Evolutionary conservation across 2,888 invertebrate species (phyloP).

Genomic region (Drymonia ruficornis): DNA sequence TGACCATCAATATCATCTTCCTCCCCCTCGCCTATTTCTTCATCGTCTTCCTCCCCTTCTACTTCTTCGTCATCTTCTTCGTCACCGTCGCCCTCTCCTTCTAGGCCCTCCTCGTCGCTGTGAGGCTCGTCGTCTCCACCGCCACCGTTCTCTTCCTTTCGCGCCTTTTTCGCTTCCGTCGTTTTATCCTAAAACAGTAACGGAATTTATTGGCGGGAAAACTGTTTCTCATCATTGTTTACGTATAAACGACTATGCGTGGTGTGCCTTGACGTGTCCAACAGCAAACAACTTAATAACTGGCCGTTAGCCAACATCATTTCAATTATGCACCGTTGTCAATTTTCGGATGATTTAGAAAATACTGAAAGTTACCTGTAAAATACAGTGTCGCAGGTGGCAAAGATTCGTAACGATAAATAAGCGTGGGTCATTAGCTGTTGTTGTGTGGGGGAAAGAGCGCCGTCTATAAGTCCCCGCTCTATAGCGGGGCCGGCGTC

Average conservation of each 20-base stretch:
- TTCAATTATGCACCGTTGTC: conserved; percentile 43
- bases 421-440: conserved; percentile 75
- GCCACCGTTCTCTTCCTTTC: conserved; percentile 91
- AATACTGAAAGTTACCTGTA: conserved; percentile 52
- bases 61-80: conserved; percentile 86
- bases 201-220: conserved; percentile 27
- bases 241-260: conserved; percentile 37
- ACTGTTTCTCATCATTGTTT: conserved; percentile 37
- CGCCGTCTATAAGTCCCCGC: too few species aligned
- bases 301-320: conserved; percentile 65
- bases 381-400: conserved; percentile 75
- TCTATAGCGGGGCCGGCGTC: conserved; percentile 68
- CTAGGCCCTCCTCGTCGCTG: conserved; percentile 88
- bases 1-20: conserved; percentile 88
- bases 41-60: conserved; percentile 87
- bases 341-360: conserved; percentile 48
- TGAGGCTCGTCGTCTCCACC: conserved; percentile 85
- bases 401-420: conserved; percentile 75
- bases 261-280: conserved; percentile 42
- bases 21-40: conserved; percentile 85
- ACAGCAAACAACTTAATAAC: conserved; percentile 59
- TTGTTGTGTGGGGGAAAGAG: conserved; percentile 66
- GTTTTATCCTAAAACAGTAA: conserved; percentile 86
- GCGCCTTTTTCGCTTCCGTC: conserved; percentile 91
- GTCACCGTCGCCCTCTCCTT: conserved; percentile 85